Percentiles rank a stretch among this genome's conserved stretches.
These are phyloP conservation scores for Chloroceryle inda DNA, from an alignment of 2,797 vertebrate genomes.

Conservation along the genomic window DNA sequence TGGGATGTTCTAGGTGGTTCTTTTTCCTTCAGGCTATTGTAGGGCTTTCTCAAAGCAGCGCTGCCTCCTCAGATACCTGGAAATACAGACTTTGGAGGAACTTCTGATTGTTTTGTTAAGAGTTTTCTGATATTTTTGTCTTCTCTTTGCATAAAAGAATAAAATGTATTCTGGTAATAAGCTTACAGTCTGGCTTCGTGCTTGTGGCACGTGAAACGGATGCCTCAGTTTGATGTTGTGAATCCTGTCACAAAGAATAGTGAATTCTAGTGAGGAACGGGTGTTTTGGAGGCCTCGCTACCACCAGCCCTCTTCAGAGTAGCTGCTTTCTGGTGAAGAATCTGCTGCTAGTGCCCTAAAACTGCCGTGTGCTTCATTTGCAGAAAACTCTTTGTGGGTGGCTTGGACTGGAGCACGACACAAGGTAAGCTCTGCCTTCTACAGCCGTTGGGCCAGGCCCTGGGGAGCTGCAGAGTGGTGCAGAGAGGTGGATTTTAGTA, in stretches of 20 bases:
- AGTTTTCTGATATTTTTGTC: neutral
- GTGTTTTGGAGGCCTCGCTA: fast-evolving
- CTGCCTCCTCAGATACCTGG: neutral
- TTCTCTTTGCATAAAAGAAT: neutral
- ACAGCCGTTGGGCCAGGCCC: neutral
- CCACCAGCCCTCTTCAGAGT: neutral
- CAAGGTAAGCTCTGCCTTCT: slow-evolving; percentile 88
- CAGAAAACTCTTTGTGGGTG: slow-evolving; percentile 99
- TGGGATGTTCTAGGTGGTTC: neutral
- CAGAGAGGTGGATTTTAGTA: neutral
- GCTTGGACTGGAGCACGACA: slow-evolving; percentile 98
- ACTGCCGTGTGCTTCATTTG: slow-evolving; percentile 59
- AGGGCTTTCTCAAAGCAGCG: neutral
- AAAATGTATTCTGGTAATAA: neutral
- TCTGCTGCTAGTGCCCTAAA: neutral
- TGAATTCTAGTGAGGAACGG: fast-evolving
- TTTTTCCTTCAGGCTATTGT: neutral
- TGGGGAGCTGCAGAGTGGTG: neutral
- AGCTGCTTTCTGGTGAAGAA: neutral
- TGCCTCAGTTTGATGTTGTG: neutral
- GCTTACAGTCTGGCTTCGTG: neutral
- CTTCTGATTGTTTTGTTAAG: no score
- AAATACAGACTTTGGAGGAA: neutral
- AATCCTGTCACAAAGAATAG: neutral
- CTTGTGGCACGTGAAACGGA: neutral